Percentiles rank a stretch among this genome's conserved stretches.
Conservation (phyloP, 2,797 vertebrate genomes). For the Sarcoramphus papa region DNA sequence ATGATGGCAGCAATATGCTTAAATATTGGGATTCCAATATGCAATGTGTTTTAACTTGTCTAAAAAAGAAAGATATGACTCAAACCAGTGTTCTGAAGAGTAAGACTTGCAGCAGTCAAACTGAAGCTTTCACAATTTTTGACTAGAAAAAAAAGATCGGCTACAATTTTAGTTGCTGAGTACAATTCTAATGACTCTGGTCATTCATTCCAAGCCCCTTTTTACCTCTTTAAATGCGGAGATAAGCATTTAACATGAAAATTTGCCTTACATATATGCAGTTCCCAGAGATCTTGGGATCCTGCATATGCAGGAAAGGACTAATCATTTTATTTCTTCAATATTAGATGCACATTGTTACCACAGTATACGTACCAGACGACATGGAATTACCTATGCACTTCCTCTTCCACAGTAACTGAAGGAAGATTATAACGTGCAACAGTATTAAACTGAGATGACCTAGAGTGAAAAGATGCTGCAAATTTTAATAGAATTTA, state of each 20-base stretch:
- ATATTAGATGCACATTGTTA: background rate
- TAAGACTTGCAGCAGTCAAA: background rate
- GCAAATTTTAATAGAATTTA: background rate
- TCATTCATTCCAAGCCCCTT: background rate
- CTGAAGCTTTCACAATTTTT: background rate
- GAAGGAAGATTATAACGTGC: background rate
- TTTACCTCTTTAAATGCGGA: background rate
- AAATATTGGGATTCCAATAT: background rate
- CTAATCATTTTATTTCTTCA: background rate
- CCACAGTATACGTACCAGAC: too few relatives aligned
- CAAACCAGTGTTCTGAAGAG: background rate
- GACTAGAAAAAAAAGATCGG: background rate
- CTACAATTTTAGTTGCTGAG: background rate
- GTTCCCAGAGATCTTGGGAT: background rate
- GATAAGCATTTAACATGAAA: background rate
- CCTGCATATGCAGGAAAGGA: background rate
- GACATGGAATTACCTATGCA: background rate
- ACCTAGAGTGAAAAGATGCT: background rate
- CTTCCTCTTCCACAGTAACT: background rate
- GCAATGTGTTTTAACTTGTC: background rate
- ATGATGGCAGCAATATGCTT: conserved; percentile 60
- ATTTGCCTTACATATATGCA: background rate
- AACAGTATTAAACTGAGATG: background rate
- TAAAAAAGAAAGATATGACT: background rate
- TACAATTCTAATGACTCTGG: background rate